Evolutionary conservation across 2,113 vertebrate genomes (phyloP).

Genomic region (Psammodynastes pulverulentus): DNA sequence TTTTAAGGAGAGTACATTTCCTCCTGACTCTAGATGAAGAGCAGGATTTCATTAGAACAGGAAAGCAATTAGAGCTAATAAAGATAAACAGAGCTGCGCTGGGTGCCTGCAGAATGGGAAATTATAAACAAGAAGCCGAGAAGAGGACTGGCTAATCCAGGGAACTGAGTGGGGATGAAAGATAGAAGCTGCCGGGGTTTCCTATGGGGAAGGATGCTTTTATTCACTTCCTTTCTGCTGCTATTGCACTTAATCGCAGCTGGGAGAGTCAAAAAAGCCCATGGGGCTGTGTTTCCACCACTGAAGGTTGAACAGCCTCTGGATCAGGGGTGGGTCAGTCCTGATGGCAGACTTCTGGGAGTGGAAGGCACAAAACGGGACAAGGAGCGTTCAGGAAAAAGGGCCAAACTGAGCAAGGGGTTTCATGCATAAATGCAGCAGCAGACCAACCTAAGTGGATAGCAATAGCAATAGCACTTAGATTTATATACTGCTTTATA

Average conservation of each 20-base stretch:
- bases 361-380: too few relatives aligned
- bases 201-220: constrained; percentile 58
- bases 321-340: not conserved
- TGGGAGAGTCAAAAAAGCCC: constrained; percentile 20
- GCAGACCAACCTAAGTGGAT: not conserved
- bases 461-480: too few relatives aligned
- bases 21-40: constrained; percentile 76
- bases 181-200: constrained; percentile 43
- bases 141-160: constrained; percentile 68
- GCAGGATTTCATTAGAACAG: constrained; percentile 78
- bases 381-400: not conserved
- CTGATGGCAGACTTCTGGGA: not conserved
- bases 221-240: constrained; percentile 38
- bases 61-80: constrained; percentile 84
- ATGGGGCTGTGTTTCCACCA: not conserved
- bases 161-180: constrained; percentile 54
- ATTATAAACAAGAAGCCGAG: constrained; percentile 69
- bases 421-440: not conserved
- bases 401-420: not conserved
- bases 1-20: constrained; percentile 83
- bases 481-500: too few relatives aligned
- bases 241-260: fast-evolving
- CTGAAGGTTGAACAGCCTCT: not conserved
- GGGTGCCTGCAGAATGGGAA: constrained; percentile 71
- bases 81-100: constrained; percentile 72